Conservation (phyloP, 2,888 invertebrate species). For the Leptinotarsa juncta region DNA sequence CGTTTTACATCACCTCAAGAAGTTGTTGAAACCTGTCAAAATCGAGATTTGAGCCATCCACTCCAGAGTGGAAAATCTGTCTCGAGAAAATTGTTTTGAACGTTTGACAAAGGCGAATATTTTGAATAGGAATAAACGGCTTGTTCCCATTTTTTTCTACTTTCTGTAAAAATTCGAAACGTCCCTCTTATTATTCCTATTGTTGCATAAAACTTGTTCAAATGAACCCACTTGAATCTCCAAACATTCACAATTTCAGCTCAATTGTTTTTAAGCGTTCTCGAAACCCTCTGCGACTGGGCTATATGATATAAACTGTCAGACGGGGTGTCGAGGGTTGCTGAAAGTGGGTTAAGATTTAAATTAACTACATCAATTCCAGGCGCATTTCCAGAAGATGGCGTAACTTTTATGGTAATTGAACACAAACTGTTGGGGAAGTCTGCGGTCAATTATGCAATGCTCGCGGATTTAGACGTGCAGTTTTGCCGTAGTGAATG, state of each 20-base stretch:
- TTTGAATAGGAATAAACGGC: no score
- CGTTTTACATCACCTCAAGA: no score
- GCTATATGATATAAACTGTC: conserved; percentile 5
- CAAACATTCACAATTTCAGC: background rate
- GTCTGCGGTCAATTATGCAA: conserved; percentile 14
- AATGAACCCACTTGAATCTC: background rate
- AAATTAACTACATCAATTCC: conserved; percentile 39
- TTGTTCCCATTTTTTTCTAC: no score
- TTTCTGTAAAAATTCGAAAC: no score
- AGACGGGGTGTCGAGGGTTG: conserved; percentile 8
- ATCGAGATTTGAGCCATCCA: no score
- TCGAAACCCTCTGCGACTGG: background rate
- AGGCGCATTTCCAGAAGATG: conserved; percentile 30
- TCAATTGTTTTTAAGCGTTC: background rate
- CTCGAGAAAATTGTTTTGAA: no score
- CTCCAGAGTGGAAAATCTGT: no score
- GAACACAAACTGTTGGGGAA: conserved; percentile 19
- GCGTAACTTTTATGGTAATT: conserved; percentile 29
- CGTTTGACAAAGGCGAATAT: no score
- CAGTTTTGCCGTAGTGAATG: background rate
- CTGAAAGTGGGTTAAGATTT: conserved; percentile 32
- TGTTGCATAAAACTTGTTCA: background rate
- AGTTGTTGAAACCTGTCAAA: no score
- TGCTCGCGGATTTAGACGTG: background rate
- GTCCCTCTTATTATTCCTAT: background rate